phyloP scores from a whole-genome alignment of 2,113 vertebrate species.

The Rutilus rutilus region DNA sequence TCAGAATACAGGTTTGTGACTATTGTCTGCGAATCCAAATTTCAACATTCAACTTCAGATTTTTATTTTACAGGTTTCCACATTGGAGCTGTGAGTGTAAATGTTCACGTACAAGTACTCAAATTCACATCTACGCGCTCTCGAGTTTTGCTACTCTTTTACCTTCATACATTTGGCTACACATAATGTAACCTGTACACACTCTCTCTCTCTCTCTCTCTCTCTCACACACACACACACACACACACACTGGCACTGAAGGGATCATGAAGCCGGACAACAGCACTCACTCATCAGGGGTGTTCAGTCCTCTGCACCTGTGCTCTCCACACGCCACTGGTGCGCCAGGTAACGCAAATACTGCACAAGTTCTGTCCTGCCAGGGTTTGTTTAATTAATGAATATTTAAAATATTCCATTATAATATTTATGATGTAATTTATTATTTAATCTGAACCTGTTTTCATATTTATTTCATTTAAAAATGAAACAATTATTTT shows the following conservation, averaged over 20 bases:
- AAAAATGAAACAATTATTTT: neutral
- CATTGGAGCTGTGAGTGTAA: too few species aligned
- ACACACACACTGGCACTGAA: neutral
- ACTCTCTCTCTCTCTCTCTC: too few species aligned
- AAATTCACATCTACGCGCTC: too few species aligned
- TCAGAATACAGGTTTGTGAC: too few species aligned
- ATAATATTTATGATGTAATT: neutral
- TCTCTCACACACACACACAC: neutral
- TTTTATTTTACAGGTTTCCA: too few species aligned
- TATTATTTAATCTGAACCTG: neutral
- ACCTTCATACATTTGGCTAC: too few species aligned
- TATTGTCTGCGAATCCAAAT: too few species aligned
- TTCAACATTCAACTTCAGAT: too few species aligned
- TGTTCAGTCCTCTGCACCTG: slow-evolving; percentile 52
- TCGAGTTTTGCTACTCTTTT: too few species aligned
- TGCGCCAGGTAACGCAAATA: slow-evolving; percentile 7
- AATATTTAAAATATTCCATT: neutral
- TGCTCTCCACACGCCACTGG: slow-evolving; percentile 34
- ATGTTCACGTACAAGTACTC: too few species aligned
- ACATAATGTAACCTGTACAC: too few species aligned
- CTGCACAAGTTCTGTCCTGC: neutral
- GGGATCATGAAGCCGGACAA: slow-evolving; percentile 19
- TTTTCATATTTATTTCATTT: neutral
- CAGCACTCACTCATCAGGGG: slow-evolving; percentile 49
- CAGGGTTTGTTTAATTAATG: neutral